phyloP scores from a whole-genome alignment of 2,888 invertebrate genomes.

The Philopedon plagiatum region DNA sequence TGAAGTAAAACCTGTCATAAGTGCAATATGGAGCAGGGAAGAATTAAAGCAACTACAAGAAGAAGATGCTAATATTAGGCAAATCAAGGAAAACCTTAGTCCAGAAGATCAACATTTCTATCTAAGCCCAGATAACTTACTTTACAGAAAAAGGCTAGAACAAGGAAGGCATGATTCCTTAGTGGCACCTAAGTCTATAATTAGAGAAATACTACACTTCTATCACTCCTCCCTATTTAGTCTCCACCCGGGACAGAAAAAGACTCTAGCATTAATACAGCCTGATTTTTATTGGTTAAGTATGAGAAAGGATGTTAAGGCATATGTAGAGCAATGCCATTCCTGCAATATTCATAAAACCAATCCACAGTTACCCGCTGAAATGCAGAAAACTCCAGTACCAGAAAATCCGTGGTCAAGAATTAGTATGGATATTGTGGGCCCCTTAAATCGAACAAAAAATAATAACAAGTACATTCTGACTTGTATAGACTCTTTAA shows the following conservation, averaged over 20 bases:
- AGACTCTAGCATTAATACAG: constrained; percentile 53
- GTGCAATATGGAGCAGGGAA: too few species aligned
- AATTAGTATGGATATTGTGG: constrained; percentile 58
- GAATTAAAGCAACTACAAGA: too few species aligned
- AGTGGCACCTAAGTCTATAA: too few species aligned
- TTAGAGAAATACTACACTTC: too few species aligned
- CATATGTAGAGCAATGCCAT: constrained; percentile 54
- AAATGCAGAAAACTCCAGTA: constrained; percentile 47
- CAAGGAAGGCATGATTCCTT: too few species aligned
- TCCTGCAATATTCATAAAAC: constrained; percentile 57
- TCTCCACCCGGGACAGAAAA: constrained; percentile 58
- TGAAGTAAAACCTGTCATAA: too few species aligned
- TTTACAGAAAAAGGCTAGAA: too few species aligned
- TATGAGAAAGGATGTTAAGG: constrained; percentile 53
- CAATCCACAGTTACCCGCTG: constrained; percentile 33
- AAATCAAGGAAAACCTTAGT: too few species aligned
- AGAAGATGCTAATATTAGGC: too few species aligned
- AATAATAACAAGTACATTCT: constrained; percentile 57
- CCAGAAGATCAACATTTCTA: too few species aligned
- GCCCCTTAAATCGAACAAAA: constrained; percentile 53
- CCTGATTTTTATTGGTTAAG: constrained; percentile 55
- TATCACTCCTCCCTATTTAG: constrained; percentile 53
- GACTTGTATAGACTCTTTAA: constrained; percentile 57
- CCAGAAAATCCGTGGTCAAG: constrained; percentile 54
- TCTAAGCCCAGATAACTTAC: too few species aligned